Percentiles rank a stretch among this genome's conserved stretches.
phyloP scores from a whole-genome alignment of 2,888 invertebrate genomes.

The Ectemnius lituratus region DNA sequence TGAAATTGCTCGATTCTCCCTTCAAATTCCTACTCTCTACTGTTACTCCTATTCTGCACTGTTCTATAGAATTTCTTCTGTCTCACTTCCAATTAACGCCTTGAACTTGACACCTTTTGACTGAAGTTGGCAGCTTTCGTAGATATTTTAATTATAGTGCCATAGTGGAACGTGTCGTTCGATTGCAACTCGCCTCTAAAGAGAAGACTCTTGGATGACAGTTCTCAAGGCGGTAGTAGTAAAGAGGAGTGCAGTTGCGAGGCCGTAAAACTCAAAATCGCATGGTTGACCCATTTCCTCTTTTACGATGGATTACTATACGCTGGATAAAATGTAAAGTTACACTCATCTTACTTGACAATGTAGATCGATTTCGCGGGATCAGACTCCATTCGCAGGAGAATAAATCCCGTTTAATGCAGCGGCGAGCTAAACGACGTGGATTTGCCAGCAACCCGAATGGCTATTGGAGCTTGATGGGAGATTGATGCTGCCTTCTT shows the following conservation, averaged over 20 bases:
- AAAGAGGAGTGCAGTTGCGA: no score
- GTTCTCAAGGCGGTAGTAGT: no score
- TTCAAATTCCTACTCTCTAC: conserved; percentile 3
- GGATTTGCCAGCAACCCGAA: conserved; percentile 46
- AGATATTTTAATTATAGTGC: no score
- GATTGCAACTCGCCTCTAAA: no score
- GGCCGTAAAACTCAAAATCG: no score
- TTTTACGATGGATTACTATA: no score
- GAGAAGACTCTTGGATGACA: no score
- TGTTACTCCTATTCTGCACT: no score
- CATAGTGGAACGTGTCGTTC: no score
- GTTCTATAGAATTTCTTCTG: no score
- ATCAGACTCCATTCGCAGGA: conserved; percentile 41
- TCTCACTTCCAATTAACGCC: background rate
- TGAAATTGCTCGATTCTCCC: conserved; percentile 42
- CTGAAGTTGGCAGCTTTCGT: background rate
- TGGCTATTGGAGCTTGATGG: conserved; percentile 33
- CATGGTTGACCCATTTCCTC: no score
- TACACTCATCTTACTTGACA: conserved; percentile 24
- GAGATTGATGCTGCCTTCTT: conserved; percentile 40
- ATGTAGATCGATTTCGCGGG: conserved; percentile 38
- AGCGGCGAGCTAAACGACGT: conserved; percentile 43
- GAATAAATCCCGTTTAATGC: conserved; percentile 53
- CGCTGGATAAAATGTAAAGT: conserved; percentile 40
- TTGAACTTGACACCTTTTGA: background rate